Conservation (phyloP, 2,888 invertebrate genomes). For the Synergus itoensis region DNA sequence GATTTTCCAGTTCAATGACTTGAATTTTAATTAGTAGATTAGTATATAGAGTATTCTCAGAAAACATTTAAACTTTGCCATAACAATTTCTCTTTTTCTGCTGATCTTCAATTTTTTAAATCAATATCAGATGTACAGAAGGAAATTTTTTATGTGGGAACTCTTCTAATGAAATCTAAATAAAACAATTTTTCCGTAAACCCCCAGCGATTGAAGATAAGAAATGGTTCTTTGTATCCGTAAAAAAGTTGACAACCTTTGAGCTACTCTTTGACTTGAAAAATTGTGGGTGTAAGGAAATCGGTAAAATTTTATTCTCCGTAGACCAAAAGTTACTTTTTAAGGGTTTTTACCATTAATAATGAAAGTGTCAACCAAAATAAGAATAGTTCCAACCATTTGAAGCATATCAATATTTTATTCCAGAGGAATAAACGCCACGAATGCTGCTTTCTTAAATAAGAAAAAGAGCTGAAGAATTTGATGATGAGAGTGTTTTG, state of each 20-base stretch:
- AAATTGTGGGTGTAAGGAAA: neutral
- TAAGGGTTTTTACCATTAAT: too few species aligned
- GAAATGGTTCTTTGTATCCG: neutral
- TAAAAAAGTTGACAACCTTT: neutral
- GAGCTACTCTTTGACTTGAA: neutral
- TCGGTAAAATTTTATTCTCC: neutral
- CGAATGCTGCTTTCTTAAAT: neutral
- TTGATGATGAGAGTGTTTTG: neutral
- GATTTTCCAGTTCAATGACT: slow-evolving; percentile 1
- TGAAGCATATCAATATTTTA: neutral
- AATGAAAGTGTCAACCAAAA: neutral
- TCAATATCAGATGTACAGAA: too few species aligned
- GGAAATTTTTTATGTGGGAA: neutral
- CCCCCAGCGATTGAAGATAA: neutral
- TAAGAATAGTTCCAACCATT: neutral
- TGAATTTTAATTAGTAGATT: neutral
- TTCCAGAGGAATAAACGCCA: neutral
- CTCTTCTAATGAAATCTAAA: neutral
- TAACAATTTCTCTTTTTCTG: neutral
- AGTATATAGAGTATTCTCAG: neutral
- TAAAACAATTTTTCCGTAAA: neutral
- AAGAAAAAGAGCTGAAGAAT: neutral
- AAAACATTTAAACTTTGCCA: neutral
- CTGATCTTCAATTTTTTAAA: neutral
- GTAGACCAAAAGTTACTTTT: neutral